phyloP scores from a whole-genome alignment of 2,888 invertebrate genomes.

The Drosophila histrio region DNA sequence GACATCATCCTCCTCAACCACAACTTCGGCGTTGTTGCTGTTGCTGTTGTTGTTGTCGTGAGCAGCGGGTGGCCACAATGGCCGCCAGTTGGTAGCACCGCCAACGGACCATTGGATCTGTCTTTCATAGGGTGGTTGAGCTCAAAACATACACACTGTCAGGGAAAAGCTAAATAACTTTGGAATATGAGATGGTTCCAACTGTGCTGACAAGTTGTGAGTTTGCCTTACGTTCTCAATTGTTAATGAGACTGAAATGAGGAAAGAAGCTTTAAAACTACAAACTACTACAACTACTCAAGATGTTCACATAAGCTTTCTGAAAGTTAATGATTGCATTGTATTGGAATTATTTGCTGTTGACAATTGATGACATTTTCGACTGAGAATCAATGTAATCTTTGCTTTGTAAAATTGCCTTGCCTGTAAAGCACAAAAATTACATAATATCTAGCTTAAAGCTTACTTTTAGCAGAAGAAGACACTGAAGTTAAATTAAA shows the following conservation, averaged over 20 bases:
- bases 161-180: background rate
- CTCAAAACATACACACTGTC: background rate
- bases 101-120: background rate
- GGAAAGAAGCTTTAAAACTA: no score
- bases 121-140: background rate
- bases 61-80: constrained; percentile 74
- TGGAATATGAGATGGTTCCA: background rate
- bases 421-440: no score
- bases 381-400: no score
- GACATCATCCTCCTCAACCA: constrained; percentile 5
- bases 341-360: no score
- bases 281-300: no score
- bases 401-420: no score
- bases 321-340: no score
- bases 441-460: no score
- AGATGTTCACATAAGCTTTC: no score
- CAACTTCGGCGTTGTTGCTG: background rate
- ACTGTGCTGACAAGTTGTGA: background rate
- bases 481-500: no score
- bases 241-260: background rate
- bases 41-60: constrained; percentile 46
- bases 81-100: constrained; percentile 47
- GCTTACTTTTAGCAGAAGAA: no score
- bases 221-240: background rate
- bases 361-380: no score